phyloP scores from a whole-genome alignment of 2,113 vertebrate genomes.

The human (Homo sapiens) region DNA sequence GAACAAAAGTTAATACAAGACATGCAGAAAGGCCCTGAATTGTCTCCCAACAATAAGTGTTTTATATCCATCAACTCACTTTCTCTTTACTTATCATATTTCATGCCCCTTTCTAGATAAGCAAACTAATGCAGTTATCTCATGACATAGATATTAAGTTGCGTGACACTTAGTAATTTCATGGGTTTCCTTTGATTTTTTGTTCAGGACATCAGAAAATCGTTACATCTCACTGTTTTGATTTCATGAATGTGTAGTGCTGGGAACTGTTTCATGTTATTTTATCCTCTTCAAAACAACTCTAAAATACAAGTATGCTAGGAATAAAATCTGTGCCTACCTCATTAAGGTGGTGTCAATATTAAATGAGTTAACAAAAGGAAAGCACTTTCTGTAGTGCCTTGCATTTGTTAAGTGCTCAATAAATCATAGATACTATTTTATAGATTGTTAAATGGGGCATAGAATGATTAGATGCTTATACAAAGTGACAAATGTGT shows the following conservation, averaged over 20 bases:
- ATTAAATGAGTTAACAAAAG: not conserved
- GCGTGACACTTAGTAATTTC: not conserved
- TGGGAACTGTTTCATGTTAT: not conserved
- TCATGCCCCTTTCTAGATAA: not conserved
- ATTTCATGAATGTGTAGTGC: not conserved
- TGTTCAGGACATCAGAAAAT: not conserved
- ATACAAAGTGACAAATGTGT: not conserved
- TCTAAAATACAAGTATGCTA: not conserved
- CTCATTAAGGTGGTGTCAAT: not conserved
- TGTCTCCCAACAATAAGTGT: not conserved
- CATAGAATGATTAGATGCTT: not conserved
- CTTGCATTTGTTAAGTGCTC: not conserved
- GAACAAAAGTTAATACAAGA: not conserved
- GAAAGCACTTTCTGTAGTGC: not conserved
- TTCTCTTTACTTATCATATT: not conserved
- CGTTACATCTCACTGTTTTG: not conserved
- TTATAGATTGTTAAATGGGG: not conserved
- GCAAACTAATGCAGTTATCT: not conserved
- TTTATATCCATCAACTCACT: not conserved
- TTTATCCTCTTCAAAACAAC: not conserved
- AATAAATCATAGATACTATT: not conserved
- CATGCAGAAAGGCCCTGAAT: not conserved
- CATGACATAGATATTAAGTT: not conserved
- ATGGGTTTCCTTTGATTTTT: not conserved
- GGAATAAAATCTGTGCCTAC: not conserved